These are phyloP conservation scores for Strigamia maritima DNA, from an alignment of 2,888 invertebrate genomes.

Conservation along the genomic window DNA sequence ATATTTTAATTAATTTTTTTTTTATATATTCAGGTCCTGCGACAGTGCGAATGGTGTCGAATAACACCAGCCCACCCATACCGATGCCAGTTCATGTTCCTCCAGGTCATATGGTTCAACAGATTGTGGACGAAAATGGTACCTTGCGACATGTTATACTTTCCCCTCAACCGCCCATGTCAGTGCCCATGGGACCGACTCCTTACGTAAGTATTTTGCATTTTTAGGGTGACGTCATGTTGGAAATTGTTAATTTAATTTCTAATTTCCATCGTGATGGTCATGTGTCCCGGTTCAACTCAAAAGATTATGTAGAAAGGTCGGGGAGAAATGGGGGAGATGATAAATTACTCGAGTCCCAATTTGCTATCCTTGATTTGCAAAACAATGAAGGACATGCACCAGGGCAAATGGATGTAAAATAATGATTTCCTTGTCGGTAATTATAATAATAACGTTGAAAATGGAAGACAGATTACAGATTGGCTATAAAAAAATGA, in stretches of 20 bases:
- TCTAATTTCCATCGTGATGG: no score
- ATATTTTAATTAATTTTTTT: background rate
- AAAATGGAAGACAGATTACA: no score
- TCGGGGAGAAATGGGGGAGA: no score
- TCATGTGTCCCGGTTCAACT: no score
- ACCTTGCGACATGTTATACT: conserved; percentile 85
- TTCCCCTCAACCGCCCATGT: conserved; percentile 59
- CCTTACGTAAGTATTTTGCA: conserved; percentile 47
- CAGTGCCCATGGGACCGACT: conserved; percentile 42
- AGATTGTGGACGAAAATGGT: conserved; percentile 85
- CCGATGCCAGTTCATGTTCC: conserved; percentile 90
- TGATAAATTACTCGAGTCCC: no score
- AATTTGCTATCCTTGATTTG: no score
- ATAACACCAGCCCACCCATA: conserved; percentile 70
- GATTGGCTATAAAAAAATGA: no score
- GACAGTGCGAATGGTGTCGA: conserved; percentile 80
- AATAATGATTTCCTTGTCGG: no score
- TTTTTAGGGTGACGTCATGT: background rate
- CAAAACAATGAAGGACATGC: no score
- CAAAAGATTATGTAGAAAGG: no score
- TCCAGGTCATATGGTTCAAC: conserved; percentile 84
- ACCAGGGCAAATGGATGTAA: no score
- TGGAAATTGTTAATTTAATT: background rate
- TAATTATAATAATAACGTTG: no score
- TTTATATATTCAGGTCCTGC: conserved; percentile 65